Evolutionary conservation across 2,113 vertebrate genomes (phyloP).

Genomic region (Aphyosemion australe): DNA sequence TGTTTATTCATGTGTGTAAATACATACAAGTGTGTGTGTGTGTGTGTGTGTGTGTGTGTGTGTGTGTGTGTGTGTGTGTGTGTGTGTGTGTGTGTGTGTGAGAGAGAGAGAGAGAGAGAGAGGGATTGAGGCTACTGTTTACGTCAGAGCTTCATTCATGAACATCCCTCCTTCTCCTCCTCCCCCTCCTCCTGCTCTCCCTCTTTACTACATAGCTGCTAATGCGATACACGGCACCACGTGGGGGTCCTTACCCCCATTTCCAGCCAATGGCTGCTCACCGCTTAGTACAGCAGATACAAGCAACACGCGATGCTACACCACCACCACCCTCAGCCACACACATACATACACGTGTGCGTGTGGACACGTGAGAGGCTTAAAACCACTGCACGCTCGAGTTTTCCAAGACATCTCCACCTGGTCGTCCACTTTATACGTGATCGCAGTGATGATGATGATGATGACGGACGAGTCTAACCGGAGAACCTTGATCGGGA

Average conservation of each 20-base stretch:
- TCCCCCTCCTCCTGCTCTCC: conserved; percentile 22
- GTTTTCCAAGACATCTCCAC: conserved; percentile 29
- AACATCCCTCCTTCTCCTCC: conserved; percentile 36
- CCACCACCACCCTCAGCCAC: conserved; percentile 11
- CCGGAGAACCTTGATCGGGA: background rate
- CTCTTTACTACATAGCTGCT: conserved; percentile 57
- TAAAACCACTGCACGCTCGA: conserved; percentile 8
- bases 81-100: conserved; percentile 1
- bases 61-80: conserved; percentile 9
- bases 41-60: conserved; percentile 1
- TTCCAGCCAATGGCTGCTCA: conserved; percentile 66
- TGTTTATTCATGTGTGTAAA: conserved; percentile 15
- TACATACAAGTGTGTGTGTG: conserved; percentile 1
- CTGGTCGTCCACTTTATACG: background rate
- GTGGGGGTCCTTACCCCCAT: conserved; percentile 76
- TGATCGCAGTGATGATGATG: conserved; percentile 7
- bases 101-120: too few relatives aligned
- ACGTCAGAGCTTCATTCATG: conserved; percentile 73
- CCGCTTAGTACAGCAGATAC: conserved; percentile 47
- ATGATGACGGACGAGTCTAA: conserved; percentile 3
- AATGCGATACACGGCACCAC: conserved; percentile 71
- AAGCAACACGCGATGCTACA: conserved; percentile 26
- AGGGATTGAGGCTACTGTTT: conserved; percentile 31
- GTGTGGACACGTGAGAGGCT: conserved; percentile 42
- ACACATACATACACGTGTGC: conserved; percentile 33